Percentiles rank a stretch among this genome's conserved stretches.
Conservation (phyloP, 2,113 vertebrate genomes). For the Neofelis nebulosa region DNA sequence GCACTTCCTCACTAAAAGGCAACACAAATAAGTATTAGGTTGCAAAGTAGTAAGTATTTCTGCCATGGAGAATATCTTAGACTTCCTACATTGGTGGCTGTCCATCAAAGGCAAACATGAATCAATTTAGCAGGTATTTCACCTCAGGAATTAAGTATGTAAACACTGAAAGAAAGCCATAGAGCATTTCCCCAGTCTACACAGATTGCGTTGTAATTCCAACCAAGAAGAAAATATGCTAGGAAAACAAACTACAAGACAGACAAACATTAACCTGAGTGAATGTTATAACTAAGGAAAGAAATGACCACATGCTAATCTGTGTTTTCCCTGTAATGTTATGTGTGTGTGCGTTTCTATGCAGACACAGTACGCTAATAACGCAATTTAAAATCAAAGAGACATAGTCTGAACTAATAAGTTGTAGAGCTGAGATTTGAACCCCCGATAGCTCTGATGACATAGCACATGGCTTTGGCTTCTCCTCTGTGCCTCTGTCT, state of each 20-base stretch:
- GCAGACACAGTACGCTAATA: neutral
- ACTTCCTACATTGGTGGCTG: neutral
- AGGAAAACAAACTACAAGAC: neutral
- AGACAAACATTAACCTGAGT: neutral
- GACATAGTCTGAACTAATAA: neutral
- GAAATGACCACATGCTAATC: neutral
- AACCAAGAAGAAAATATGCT: slow-evolving; percentile 6
- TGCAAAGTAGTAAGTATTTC: slow-evolving; percentile 32
- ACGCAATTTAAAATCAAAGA: slow-evolving; percentile 4
- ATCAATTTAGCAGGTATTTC: slow-evolving; percentile 61
- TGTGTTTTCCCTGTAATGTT: neutral
- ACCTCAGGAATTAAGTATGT: slow-evolving; percentile 39
- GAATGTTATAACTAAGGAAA: neutral
- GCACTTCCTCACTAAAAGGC: slow-evolving; percentile 28
- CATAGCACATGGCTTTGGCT: neutral
- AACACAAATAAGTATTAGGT: slow-evolving; percentile 46
- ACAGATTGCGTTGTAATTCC: neutral
- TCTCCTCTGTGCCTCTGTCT: neutral
- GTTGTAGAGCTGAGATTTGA: neutral
- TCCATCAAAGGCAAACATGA: slow-evolving; percentile 47
- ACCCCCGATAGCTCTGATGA: neutral
- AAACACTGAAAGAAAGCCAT: slow-evolving; percentile 46
- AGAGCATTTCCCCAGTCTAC: neutral
- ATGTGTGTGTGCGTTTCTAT: neutral
- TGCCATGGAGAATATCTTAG: slow-evolving; percentile 35